Percentiles rank a stretch among this genome's conserved stretches.
Conservation (phyloP, 1,140 invertebrate species). For the Drosophila littoralis region DNA sequence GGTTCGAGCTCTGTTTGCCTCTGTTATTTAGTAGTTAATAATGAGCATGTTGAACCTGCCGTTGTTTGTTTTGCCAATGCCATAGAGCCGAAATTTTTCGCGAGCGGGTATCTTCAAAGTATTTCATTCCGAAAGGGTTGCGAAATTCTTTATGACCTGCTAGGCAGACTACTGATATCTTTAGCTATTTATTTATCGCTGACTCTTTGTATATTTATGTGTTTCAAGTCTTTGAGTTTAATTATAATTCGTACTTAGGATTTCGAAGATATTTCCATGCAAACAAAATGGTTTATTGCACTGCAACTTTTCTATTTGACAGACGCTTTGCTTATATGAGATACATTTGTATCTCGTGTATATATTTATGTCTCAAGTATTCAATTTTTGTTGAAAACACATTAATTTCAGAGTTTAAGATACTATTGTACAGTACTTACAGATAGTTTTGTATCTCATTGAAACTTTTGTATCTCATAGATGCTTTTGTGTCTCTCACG, state of each 20-base stretch:
- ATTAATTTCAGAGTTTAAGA: neutral
- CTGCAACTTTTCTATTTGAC: too few species aligned
- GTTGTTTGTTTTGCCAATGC: slow-evolving; percentile 65
- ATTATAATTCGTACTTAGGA: too few species aligned
- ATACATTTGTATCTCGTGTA: neutral
- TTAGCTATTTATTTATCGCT: neutral
- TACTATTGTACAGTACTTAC: neutral
- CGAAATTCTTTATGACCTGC: neutral
- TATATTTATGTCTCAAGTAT: neutral
- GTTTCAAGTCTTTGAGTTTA: too few species aligned
- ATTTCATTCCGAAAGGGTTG: too few species aligned
- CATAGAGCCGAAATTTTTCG: neutral
- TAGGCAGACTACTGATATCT: neutral
- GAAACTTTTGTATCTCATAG: neutral
- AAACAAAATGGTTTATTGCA: too few species aligned
- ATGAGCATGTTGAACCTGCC: slow-evolving; percentile 79
- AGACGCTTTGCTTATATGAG: neutral
- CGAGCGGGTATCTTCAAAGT: slow-evolving; percentile 15
- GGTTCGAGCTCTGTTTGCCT: slow-evolving; percentile 50
- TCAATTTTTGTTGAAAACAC: neutral
- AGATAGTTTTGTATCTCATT: neutral
- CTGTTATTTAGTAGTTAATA: slow-evolving; percentile 82
- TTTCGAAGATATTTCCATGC: too few species aligned
- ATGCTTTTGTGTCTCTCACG: too few species aligned
- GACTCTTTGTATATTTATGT: too few species aligned